Evolutionary conservation across 2,888 invertebrate genomes (phyloP).

Genomic region (Drosophila kanekoi): DNA sequence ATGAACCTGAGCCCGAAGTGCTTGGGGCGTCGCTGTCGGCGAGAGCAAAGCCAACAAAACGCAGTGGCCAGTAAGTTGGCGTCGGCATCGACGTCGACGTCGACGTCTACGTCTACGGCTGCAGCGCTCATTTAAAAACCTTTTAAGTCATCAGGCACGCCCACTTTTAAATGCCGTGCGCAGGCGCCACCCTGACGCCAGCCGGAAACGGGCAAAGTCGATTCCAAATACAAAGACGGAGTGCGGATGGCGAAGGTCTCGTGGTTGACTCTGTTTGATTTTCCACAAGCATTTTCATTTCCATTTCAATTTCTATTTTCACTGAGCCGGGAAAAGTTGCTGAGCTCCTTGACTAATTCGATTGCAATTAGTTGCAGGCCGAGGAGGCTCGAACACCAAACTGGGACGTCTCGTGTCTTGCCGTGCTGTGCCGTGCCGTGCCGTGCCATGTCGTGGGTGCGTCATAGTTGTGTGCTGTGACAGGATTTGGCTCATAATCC

Average conservation of each 20-base stretch:
- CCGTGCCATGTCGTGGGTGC: constrained; percentile 55
- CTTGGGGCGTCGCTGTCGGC: constrained; percentile 74
- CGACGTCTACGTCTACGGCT: not conserved
- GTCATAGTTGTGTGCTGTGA: constrained; percentile 64
- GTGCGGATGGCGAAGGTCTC: constrained; percentile 25
- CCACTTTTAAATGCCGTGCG: constrained; percentile 70
- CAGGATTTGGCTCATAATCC: constrained; percentile 78
- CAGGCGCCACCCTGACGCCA: constrained; percentile 82
- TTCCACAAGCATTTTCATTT: constrained; percentile 39
- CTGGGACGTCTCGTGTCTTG: constrained; percentile 16
- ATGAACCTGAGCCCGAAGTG: constrained; percentile 62
- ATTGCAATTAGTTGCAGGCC: constrained; percentile 74
- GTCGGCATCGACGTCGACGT: constrained; percentile 5
- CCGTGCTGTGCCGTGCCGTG: constrained; percentile 27
- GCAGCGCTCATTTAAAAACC: constrained; percentile 78
- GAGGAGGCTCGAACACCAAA: constrained; percentile 15
- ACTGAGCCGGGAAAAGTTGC: constrained; percentile 61
- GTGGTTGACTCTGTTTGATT: constrained; percentile 31
- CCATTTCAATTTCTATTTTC: constrained; percentile 25
- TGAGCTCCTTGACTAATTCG: constrained; percentile 81
- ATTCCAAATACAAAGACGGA: constrained; percentile 13
- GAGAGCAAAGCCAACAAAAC: constrained; percentile 59
- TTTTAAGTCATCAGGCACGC: constrained; percentile 82
- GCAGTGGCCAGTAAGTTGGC: constrained; percentile 36
- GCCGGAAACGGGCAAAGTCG: constrained; percentile 70